Evolutionary conservation across 2,888 invertebrate genomes (phyloP).

Genomic region (Latrodectus elegans): DNA sequence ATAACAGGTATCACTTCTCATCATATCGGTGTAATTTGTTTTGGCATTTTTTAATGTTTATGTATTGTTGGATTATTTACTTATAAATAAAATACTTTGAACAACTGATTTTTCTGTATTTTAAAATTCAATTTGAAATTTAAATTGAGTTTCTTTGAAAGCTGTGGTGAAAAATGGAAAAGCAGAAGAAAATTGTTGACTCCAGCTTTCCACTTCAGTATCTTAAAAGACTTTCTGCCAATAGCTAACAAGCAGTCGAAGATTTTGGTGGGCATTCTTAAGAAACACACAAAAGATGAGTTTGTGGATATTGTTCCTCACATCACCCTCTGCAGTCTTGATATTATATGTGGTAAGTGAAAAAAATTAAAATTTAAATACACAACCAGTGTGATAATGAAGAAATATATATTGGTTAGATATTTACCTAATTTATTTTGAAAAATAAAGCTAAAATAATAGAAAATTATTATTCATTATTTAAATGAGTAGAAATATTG

Average conservation of each 20-base stretch:
- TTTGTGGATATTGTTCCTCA: conserved; percentile 76
- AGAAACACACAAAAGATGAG: conserved; percentile 69
- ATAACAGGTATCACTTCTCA: no score
- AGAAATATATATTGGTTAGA: no score
- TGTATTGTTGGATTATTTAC: no score
- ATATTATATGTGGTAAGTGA: conserved; percentile 76
- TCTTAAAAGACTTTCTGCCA: conserved; percentile 83
- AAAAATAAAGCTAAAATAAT: no score
- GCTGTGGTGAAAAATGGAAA: conserved; percentile 81
- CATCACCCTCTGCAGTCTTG: conserved; percentile 77
- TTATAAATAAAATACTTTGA: no score
- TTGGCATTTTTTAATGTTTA: no score
- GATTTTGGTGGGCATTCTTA: conserved; percentile 79
- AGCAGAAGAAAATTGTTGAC: conserved; percentile 83
- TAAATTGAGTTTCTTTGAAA: conserved; percentile 44
- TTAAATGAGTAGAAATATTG: no score
- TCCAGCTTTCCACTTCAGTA: conserved; percentile 86
- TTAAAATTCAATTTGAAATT: no score
- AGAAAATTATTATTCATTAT: no score
- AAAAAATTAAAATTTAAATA: background rate
- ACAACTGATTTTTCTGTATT: no score
- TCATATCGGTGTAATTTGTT: no score
- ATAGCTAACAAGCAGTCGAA: conserved; percentile 81
- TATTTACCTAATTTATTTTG: background rate
- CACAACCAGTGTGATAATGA: background rate